Conservation (phyloP, 2,797 vertebrate species). For the Merluccius polli region DNA sequence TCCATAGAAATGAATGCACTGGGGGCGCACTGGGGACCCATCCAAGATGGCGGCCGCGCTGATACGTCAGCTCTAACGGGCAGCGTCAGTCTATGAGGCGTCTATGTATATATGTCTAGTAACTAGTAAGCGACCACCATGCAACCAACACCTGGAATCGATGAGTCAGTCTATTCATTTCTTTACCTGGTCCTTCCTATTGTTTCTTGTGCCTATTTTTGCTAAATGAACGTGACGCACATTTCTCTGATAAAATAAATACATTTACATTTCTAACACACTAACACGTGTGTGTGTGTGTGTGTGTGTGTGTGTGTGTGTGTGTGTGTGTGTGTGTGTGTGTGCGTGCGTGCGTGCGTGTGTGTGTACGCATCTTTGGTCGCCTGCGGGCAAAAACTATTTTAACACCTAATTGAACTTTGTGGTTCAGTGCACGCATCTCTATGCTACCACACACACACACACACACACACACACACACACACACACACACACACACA, state of each 20-base stretch:
- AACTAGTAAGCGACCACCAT: no score
- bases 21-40: no score
- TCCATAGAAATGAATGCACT: no score
- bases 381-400: background rate
- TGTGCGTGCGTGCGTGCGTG: background rate
- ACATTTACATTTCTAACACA: background rate
- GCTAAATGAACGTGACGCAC: background rate
- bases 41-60: no score
- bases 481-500: background rate
- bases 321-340: background rate
- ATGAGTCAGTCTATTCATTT: conserved; percentile 20
- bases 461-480: no score
- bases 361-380: background rate
- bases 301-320: conserved; percentile 7
- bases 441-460: no score
- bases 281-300: background rate
- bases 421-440: no score
- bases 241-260: background rate
- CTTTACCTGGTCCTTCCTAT: background rate
- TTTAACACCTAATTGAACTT: no score
- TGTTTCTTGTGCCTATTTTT: no score
- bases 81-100: no score
- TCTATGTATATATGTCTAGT: background rate
- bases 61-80: no score
- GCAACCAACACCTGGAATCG: conserved; percentile 50